Evolutionary conservation across 1,140 invertebrate genomes (phyloP).

Genomic region (Trypoxylus dichotomus): DNA sequence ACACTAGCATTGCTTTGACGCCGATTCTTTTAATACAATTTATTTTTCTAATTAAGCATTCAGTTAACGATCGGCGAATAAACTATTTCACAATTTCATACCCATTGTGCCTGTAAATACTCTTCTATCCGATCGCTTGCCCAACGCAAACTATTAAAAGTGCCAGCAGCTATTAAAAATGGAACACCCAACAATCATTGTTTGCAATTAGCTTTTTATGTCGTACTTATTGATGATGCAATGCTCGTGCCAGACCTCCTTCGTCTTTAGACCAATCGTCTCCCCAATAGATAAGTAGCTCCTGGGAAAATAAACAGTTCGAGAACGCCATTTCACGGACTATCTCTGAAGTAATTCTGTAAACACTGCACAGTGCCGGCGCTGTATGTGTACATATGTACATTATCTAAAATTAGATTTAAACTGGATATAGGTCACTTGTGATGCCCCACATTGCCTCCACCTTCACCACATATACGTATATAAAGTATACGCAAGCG

Average conservation of each 20-base stretch:
- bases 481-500: neutral
- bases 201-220: neutral
- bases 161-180: neutral
- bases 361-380: neutral
- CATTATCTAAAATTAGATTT: slow-evolving; percentile 4
- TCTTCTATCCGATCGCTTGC: neutral
- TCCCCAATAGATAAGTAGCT: neutral
- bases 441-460: neutral
- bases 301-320: neutral
- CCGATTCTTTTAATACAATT: too few species aligned
- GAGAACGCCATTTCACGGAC: neutral
- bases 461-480: neutral
- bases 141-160: neutral
- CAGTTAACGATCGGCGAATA: too few species aligned
- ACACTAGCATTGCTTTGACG: too few species aligned
- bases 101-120: too few species aligned
- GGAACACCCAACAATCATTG: slow-evolving; percentile 1
- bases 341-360: slow-evolving; percentile 6
- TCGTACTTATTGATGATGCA: slow-evolving; percentile 2
- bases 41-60: too few species aligned
- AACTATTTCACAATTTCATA: too few species aligned
- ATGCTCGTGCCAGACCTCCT: neutral
- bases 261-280: neutral
- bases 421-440: neutral
- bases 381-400: neutral